Percentiles rank a stretch among this genome's conserved stretches.
Evolutionary conservation across 2,113 vertebrate genomes (phyloP).

Genomic region (Myanophis thanlyinensis): DNA sequence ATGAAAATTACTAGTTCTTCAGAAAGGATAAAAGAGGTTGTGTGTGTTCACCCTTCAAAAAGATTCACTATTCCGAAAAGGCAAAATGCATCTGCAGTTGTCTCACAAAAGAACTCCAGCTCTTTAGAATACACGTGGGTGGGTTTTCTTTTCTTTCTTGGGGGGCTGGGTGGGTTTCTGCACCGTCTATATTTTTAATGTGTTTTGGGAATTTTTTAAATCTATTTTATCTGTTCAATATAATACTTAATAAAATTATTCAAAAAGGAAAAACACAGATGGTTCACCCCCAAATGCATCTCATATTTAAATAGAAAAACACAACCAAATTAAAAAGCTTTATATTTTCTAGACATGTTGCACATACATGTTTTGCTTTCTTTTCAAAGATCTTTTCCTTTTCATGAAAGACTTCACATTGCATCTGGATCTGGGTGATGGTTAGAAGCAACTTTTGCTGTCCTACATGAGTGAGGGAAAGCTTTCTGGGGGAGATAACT

Average conservation of each 20-base stretch:
- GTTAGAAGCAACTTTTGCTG: not conserved
- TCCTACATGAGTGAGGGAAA: not conserved
- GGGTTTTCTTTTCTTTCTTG: too few species aligned
- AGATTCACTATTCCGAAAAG: not conserved
- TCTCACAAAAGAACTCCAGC: not conserved
- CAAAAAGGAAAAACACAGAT: not conserved
- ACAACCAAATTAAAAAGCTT: conserved; percentile 13
- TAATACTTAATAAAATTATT: not conserved
- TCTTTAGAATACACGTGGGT: not conserved
- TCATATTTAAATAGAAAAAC: not conserved
- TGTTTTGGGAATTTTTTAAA: not conserved
- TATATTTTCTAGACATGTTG: not conserved
- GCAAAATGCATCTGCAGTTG: not conserved
- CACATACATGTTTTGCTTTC: not conserved
- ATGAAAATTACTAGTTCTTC: not conserved
- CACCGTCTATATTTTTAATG: not conserved
- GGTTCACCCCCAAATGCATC: not conserved
- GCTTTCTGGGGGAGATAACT: not conserved
- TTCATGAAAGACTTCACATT: not conserved
- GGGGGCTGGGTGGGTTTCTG: not conserved
- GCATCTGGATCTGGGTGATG: not conserved
- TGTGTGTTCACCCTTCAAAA: not conserved
- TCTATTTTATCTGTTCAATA: not conserved
- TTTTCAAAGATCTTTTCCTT: not conserved
- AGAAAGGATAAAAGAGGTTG: not conserved